These are phyloP conservation scores for Corythornis vintsioides DNA, from an alignment of 2,113 vertebrate genomes.

Conservation along the genomic window DNA sequence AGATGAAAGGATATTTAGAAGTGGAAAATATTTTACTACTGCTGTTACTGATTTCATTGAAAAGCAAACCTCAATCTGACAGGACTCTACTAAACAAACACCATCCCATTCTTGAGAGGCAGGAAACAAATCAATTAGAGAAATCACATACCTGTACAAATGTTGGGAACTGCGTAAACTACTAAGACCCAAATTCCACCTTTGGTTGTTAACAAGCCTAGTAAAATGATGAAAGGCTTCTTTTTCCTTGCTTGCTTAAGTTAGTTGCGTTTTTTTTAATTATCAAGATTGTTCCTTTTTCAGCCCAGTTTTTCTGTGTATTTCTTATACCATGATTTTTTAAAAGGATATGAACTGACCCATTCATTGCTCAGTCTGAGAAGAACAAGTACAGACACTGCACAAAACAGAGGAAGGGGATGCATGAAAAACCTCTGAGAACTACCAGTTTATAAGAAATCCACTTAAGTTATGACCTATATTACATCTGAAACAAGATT, in stretches of 20 bases:
- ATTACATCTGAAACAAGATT: neutral
- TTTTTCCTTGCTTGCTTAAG: neutral
- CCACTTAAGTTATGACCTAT: neutral
- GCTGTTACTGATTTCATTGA: neutral
- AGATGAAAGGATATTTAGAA: neutral
- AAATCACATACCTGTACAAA: neutral
- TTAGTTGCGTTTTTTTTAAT: neutral
- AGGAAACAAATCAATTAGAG: neutral
- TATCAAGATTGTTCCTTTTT: neutral
- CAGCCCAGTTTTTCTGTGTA: neutral
- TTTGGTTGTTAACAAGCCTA: neutral
- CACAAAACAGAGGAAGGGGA: neutral
- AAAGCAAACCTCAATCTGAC: slow-evolving; percentile 3
- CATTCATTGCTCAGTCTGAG: neutral
- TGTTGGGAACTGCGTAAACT: neutral
- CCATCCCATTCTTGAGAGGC: neutral
- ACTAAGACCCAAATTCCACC: neutral
- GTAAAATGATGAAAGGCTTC: neutral
- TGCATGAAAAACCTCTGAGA: neutral
- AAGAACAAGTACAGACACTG: neutral
- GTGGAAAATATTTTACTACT: neutral
- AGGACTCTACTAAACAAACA: neutral
- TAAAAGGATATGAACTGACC: neutral
- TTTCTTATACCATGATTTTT: neutral
- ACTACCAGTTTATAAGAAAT: neutral